Base-by-base conservation (phyloP, 2,888 invertebrate genomes). In the Melanotus villosus region DNA sequence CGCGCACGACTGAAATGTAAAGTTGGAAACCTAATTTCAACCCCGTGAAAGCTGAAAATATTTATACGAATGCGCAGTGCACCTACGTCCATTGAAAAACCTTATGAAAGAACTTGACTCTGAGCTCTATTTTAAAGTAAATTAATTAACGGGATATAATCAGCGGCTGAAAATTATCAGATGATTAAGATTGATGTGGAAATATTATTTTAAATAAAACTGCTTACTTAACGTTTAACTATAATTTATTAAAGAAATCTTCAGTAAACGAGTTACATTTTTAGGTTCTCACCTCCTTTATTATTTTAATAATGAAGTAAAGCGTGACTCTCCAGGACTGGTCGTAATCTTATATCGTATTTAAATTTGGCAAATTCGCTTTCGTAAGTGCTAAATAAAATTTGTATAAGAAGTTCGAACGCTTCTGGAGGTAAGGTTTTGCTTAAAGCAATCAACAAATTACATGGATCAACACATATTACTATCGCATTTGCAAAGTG, bases 401-500 rank as follows among this genome's bases (percentile, higher is more conserved):
- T 50, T 12, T 74, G 58, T 21, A 78, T 52, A 1, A 78, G 62
- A 60, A 74, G 69, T 5, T 73, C 69, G 60, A 75, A 78, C n/a
- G 71, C 68, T 6, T 65, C 41, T 7, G 73, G 21, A 16, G 77
- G 76, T 36, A 78, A 65, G 7, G 74, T 73, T 23, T 70, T 47
- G 50, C 72, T 74, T 14, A 78, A 58, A 38, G 75, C 75, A 9
- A 65, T 65, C 18, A 78, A 41, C n/a, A 78, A 67, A 63, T 74
- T 74, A 34, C 59, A 73, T 3, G 78, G 77, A 67, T 78, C 75
- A 0, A 75, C 75, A 54, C 78, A 77, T 5, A 75, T 70, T 10
- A 74, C 65, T 47, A 78, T 77, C 5, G 78, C 78, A 56, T 75
- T 76, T 0, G 77, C 78, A 65, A 78, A 78, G 68, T 78, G 78